Evolutionary conservation across 2,888 invertebrate genomes (phyloP).

Genomic region (Amaurobius ferox): DNA sequence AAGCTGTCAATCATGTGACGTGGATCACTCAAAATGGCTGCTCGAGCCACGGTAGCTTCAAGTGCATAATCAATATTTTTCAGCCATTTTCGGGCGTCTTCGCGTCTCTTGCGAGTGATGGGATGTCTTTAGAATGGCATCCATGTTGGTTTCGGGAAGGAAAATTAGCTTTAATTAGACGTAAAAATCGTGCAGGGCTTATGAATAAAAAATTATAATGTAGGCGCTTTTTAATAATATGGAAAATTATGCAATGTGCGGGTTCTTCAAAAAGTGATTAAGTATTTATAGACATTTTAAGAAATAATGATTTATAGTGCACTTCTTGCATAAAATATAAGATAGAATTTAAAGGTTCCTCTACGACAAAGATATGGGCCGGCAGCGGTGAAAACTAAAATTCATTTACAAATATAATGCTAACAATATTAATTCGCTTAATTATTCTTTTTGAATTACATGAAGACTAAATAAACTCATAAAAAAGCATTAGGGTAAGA

Average conservation of each 20-base stretch:
- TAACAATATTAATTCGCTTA: too few relatives aligned
- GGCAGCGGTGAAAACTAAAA: too few relatives aligned
- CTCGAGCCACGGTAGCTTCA: constrained; percentile 68
- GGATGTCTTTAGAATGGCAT: constrained; percentile 59
- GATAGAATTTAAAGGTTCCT: too few relatives aligned
- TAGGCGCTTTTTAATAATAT: not conserved
- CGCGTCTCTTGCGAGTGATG: constrained; percentile 67
- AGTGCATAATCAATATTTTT: constrained; percentile 72
- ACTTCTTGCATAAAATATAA: too few relatives aligned
- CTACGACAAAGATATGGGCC: too few relatives aligned
- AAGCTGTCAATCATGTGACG: constrained; percentile 72
- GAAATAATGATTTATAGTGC: too few relatives aligned
- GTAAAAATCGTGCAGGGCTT: not conserved
- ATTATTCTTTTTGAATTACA: too few relatives aligned
- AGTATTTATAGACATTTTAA: not conserved
- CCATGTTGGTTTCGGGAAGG: constrained; percentile 50
- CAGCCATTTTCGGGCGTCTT: constrained; percentile 71
- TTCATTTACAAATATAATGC: too few relatives aligned
- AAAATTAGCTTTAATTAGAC: constrained; percentile 12
- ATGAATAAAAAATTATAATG: not conserved
- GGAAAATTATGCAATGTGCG: not conserved
- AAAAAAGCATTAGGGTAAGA: too few relatives aligned
- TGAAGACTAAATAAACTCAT: too few relatives aligned
- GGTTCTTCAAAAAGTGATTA: not conserved
- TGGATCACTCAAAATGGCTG: constrained; percentile 72